Evolutionary conservation across 2,113 vertebrate species (phyloP).

Genomic region (Grammomys surdaster): DNA sequence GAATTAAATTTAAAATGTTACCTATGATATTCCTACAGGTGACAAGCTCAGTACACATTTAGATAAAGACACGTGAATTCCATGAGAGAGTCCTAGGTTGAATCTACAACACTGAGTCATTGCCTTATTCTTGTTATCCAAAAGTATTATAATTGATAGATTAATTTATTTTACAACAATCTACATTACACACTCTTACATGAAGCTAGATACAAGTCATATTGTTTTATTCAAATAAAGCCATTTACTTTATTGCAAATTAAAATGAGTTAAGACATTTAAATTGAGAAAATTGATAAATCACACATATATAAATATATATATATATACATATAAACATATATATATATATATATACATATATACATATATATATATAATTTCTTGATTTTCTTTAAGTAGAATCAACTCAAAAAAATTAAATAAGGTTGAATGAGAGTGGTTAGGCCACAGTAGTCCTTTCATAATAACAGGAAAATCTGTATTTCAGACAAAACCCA

Average conservation of each 20-base stretch:
- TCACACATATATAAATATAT: background rate
- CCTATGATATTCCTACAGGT: background rate
- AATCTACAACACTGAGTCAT: background rate
- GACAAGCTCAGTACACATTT: background rate
- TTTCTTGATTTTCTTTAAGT: background rate
- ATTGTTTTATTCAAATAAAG: background rate
- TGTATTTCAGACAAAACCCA: background rate
- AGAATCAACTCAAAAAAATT: background rate
- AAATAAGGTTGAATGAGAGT: background rate
- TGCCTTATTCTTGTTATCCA: background rate
- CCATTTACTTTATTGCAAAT: background rate
- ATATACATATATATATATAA: too few species aligned
- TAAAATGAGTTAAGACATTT: background rate
- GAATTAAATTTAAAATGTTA: background rate
- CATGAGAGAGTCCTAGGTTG: background rate
- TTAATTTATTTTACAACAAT: background rate
- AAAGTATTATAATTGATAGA: background rate
- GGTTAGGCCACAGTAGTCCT: accelerated
- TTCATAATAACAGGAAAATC: background rate
- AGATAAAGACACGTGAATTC: background rate
- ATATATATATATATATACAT: too few species aligned
- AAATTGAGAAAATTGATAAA: background rate
- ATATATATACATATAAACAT: too few species aligned
- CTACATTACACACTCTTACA: background rate
- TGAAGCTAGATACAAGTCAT: background rate